A percentile compares a stretch with the other conserved stretches of the same genome.
These are phyloP conservation scores for Nannoperca obscura DNA, from an alignment of 2,797 vertebrate species.

Conservation along the genomic window DNA sequence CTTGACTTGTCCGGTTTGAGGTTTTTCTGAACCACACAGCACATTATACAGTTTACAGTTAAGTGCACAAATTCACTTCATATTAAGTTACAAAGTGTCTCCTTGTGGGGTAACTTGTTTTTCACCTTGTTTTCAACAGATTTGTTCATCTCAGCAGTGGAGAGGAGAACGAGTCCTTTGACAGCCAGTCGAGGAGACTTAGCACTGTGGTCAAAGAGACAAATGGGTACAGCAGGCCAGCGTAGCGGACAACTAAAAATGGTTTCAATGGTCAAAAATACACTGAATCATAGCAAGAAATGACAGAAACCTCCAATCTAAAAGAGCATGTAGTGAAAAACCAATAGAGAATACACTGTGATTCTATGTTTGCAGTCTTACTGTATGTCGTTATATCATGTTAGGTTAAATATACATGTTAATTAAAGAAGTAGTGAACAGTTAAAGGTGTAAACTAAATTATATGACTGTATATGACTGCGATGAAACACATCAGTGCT, in stretches of 20 bases:
- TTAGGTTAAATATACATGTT: neutral
- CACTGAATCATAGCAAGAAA: neutral
- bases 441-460: too few species aligned
- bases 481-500: too few species aligned
- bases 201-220: constrained; percentile 35
- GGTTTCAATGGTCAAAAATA: neutral
- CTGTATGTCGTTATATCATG: neutral
- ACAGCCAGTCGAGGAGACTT: constrained; percentile 46
- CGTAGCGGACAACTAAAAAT: neutral
- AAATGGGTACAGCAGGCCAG: neutral
- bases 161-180: constrained; percentile 54
- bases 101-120: neutral
- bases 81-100: neutral
- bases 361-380: neutral
- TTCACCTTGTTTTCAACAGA: constrained; percentile 9
- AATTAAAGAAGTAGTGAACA: too few species aligned
- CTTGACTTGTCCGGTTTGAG: constrained; percentile 9
- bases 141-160: constrained; percentile 23
- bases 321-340: neutral
- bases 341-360: neutral
- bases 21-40: constrained; percentile 14
- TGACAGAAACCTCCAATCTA: neutral
- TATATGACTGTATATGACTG: too few species aligned
- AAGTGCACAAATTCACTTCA: neutral
- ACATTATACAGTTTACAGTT: neutral